phyloP scores from a whole-genome alignment of 2,113 vertebrate genomes.

The Oceanodroma tethys region DNA sequence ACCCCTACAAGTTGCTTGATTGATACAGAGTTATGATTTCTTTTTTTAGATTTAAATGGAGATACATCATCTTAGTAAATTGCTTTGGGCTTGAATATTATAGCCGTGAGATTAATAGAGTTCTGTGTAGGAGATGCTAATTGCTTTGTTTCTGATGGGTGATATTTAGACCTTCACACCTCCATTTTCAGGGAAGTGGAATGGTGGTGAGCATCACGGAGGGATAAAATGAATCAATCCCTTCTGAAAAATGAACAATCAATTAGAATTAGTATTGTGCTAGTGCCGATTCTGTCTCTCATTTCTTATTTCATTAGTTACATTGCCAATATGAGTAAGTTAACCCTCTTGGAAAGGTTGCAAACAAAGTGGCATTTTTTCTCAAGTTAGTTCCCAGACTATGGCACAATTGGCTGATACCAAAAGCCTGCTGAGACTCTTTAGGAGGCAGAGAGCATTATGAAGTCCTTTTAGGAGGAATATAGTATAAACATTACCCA shows the following conservation, averaged over 20 bases:
- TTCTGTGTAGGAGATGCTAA: background rate
- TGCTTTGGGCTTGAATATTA: background rate
- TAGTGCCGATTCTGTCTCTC: background rate
- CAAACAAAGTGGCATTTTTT: background rate
- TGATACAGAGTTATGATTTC: background rate
- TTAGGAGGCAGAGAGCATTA: background rate
- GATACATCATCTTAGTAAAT: background rate
- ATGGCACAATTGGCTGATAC: background rate
- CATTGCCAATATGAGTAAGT: background rate
- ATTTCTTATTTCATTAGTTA: constrained; percentile 1
- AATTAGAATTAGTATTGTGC: background rate
- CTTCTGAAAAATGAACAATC: background rate
- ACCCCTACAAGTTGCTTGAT: background rate
- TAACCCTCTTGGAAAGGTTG: background rate
- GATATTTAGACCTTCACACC: background rate
- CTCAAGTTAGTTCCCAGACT: background rate
- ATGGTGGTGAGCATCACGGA: background rate
- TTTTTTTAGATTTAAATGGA: background rate
- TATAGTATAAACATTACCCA: background rate
- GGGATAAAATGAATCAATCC: background rate
- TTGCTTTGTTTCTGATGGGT: background rate
- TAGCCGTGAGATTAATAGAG: background rate
- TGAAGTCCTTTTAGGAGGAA: background rate
- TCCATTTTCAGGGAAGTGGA: constrained; percentile 14
- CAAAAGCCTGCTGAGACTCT: background rate